These are phyloP conservation scores for Seira sanloemensis DNA, from an alignment of 2,888 invertebrate species.

Conservation along the genomic window DNA sequence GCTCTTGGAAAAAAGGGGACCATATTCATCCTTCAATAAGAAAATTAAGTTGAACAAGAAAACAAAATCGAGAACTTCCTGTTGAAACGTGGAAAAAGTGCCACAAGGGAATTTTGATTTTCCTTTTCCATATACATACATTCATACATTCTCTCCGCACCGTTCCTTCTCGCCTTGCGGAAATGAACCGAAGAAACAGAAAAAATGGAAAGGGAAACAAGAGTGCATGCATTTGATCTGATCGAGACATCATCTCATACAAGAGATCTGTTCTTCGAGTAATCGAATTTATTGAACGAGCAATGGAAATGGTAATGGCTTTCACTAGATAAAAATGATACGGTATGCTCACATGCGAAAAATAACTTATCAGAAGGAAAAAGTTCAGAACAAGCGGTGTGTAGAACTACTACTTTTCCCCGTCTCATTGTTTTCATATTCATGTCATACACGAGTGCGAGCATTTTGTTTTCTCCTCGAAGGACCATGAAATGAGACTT, in stretches of 20 bases:
- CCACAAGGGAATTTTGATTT: conserved; percentile 55
- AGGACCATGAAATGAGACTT: not conserved
- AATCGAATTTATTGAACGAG: not conserved
- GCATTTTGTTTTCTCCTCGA: not conserved
- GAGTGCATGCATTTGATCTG: not conserved
- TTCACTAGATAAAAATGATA: not conserved
- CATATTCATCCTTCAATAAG: not conserved
- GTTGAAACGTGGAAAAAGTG: conserved; percentile 39
- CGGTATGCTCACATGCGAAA: not conserved
- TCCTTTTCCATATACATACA: conserved; percentile 5
- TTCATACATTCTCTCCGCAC: not conserved
- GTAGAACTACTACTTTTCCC: not conserved
- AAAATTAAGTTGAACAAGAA: not conserved
- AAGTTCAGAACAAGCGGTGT: no score
- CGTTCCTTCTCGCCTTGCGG: not conserved
- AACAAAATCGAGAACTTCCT: conserved; percentile 16
- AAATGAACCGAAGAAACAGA: no score
- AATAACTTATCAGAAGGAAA: no score
- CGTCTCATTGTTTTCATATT: not conserved
- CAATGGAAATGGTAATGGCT: not conserved
- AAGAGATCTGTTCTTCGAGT: not conserved
- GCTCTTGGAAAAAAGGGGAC: not conserved
- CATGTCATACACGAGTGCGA: not conserved
- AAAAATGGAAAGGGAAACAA: no score
- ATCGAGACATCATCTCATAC: not conserved